Evolutionary conservation across 2,797 vertebrate genomes (phyloP).

Genomic region (Bovichtus diacanthus): DNA sequence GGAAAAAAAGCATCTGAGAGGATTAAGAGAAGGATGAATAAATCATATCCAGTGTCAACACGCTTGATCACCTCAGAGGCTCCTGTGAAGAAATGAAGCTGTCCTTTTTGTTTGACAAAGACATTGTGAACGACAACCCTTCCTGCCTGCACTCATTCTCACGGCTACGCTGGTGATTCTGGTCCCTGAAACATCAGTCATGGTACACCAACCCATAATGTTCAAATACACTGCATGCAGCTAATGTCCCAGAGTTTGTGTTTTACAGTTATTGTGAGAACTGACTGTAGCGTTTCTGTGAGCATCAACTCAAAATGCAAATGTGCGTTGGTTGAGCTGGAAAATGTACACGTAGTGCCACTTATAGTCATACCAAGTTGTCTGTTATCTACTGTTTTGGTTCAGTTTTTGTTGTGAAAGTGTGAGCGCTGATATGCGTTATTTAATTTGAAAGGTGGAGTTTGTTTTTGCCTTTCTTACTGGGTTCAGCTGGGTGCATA

Average conservation of each 20-base stretch:
- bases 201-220: background rate
- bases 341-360: background rate
- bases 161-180: background rate
- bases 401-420: background rate
- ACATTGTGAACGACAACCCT: background rate
- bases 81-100: background rate
- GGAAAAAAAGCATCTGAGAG: slow-evolving; percentile 5
- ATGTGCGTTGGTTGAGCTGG: background rate
- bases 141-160: slow-evolving; percentile 1
- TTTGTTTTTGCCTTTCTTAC: background rate
- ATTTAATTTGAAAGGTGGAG: background rate
- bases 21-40: background rate
- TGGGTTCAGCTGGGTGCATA: background rate
- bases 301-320: background rate
- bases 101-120: slow-evolving; percentile 15
- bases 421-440: background rate
- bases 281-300: background rate
- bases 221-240: background rate
- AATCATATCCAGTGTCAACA: background rate
- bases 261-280: background rate
- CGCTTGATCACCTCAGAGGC: slow-evolving; percentile 1
- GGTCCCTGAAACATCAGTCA: background rate
- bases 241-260: background rate
- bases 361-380: background rate
- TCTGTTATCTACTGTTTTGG: background rate